Percentiles rank a stretch among this genome's conserved stretches.
phyloP scores from a whole-genome alignment of 2,888 invertebrate genomes.

The Drosophila prostipennis region DNA sequence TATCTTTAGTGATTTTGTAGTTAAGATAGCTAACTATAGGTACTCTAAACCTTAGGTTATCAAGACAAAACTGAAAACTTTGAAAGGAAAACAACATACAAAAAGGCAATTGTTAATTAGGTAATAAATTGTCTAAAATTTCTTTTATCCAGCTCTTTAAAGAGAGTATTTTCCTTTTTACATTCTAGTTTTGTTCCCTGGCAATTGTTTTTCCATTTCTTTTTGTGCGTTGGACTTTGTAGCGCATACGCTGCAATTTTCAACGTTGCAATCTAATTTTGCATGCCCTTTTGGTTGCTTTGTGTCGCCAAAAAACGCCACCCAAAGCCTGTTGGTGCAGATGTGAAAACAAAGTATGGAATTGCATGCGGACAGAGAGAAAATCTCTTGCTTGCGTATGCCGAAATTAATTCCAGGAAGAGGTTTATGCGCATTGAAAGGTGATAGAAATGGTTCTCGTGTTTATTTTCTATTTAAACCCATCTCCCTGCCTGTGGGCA shows the following conservation, averaged over 20 bases:
- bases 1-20: too few relatives aligned
- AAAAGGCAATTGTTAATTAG: too few relatives aligned
- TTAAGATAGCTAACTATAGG: too few relatives aligned
- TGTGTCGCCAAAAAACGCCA: conserved; percentile 27
- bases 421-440: background rate
- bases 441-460: conserved; percentile 4
- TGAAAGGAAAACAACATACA: too few relatives aligned
- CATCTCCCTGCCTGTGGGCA: conserved; percentile 6
- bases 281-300: conserved; percentile 22
- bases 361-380: background rate
- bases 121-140: too few relatives aligned
- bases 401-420: background rate
- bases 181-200: background rate
- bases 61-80: too few relatives aligned
- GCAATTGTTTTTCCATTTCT: background rate
- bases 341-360: conserved; percentile 12
- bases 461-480: conserved; percentile 23
- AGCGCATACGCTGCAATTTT: conserved; percentile 24
- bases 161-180: too few relatives aligned
- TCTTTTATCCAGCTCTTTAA: too few relatives aligned
- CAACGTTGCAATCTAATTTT: conserved; percentile 50
- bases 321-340: conserved; percentile 12
- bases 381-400: background rate
- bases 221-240: conserved; percentile 25
- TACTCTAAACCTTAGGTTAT: too few relatives aligned